phyloP scores from a whole-genome alignment of 2,113 vertebrate genomes.

The Cynocephalus volans region DNA sequence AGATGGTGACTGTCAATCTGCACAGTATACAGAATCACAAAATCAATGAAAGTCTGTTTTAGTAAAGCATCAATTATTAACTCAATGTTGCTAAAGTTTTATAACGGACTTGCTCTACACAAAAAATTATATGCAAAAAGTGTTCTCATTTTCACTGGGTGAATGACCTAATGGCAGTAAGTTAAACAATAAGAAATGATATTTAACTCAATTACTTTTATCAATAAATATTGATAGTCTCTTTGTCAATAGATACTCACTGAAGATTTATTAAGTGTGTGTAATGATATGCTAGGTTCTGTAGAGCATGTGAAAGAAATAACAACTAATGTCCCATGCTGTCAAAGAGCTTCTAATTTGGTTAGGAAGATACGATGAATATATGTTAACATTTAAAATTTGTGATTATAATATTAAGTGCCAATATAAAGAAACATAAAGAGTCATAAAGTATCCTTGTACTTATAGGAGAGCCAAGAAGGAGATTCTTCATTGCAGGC shows the following conservation, averaged over 20 bases:
- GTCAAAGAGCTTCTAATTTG: constrained; percentile 35
- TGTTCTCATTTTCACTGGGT: constrained; percentile 14
- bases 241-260: not conserved
- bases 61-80: not conserved
- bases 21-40: constrained; percentile 11
- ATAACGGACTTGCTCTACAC: not conserved
- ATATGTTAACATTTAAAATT: not conserved
- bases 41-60: not conserved
- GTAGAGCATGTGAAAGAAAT: not conserved
- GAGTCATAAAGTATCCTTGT: not conserved
- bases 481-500: not conserved
- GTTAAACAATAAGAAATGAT: not conserved
- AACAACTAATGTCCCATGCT: not conserved
- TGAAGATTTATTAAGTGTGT: not conserved
- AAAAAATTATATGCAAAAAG: not conserved
- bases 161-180: not conserved
- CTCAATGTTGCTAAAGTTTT: constrained; percentile 7
- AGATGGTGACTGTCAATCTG: not conserved
- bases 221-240: not conserved
- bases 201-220: constrained; percentile 46
- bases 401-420: constrained; percentile 32
- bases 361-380: not conserved
- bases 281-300: not conserved
- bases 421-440: not conserved
- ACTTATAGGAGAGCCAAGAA: not conserved